Evolutionary conservation across 2,113 vertebrate species (phyloP), one percentile per base, ranked within the genome.

Genomic region (Cygnus buccinator): DNA sequence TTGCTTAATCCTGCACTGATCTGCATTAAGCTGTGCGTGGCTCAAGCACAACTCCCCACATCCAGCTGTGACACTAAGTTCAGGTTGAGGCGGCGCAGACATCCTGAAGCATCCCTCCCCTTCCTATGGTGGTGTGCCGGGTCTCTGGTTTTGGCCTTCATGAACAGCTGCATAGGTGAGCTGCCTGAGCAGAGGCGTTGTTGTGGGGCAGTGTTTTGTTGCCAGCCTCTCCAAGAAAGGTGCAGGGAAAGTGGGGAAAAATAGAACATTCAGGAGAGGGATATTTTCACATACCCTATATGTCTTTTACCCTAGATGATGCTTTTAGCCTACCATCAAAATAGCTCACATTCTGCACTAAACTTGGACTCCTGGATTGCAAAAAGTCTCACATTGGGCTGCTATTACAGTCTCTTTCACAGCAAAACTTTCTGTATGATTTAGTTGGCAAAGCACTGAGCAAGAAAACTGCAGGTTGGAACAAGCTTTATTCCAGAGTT

Each of bases 401-500:
- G 35, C n/a, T 83, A 4, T 68, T 76, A 54, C 35, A 1, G 0
- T 61, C 43, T 62, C 9, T 55, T 84, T 44, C 58, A 48, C 23
- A 28, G 10, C 14, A 68, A 76, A 89, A 76, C 61, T 31, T 43
- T 59, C 54, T 26, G 6, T 3, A 8, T 43, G n/a, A 75, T 85
- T 94, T 92, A 77, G 61, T 57, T 87, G 85, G 63, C 65, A 94
- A 94, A 94, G 35, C 43, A 74, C 28, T 1, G 21, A 66, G 57
- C 90, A 91, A 83, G 26, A 73, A 81, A 63, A 37, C 37, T 76
- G 35, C 70, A 91, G 87, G 76, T 95, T 89, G 62, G 13, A 54
- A 84, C 3, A 17, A 63, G 57, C 41, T 96, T 91, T 84, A 93
- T 90, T 94, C 73, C 65, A 92, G 75, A 97, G 93, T 95, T 91